Conservation (phyloP, 2,888 invertebrate species). For the Pseudococcus jackbeardsleyi region DNA sequence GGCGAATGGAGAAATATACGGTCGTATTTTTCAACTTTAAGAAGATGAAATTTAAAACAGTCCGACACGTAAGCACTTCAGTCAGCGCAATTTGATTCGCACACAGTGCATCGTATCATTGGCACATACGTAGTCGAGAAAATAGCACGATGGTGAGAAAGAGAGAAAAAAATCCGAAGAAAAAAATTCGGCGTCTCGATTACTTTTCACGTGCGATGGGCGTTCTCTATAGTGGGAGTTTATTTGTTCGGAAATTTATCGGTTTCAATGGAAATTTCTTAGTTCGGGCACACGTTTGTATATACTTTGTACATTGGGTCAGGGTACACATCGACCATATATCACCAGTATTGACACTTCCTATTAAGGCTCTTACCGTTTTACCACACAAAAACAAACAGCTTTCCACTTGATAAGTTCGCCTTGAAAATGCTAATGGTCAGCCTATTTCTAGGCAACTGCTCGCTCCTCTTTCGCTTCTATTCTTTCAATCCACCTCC, state of each 20-base stretch:
- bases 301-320: slow-evolving; percentile 3
- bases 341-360: slow-evolving; percentile 55
- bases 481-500: not conserved
- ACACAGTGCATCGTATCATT: not conserved
- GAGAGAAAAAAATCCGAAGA: not conserved
- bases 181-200: not conserved
- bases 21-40: not conserved
- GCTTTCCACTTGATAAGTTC: slow-evolving; percentile 52
- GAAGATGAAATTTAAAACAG: not conserved
- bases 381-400: slow-evolving; percentile 55
- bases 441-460: slow-evolving; percentile 28
- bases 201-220: slow-evolving; percentile 28
- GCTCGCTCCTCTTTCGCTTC: not conserved
- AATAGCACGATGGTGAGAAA: not conserved
- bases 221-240: slow-evolving; percentile 34
- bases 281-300: not conserved
- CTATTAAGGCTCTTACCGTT: slow-evolving; percentile 57
- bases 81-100: not conserved
- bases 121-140: not conserved
- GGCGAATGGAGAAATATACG: not conserved
- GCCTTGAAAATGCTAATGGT: slow-evolving; percentile 56
- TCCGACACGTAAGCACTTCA: not conserved
- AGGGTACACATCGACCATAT: slow-evolving; percentile 45
- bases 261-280: slow-evolving; percentile 35
- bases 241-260: slow-evolving; percentile 38